These are phyloP conservation scores for Aphyosemion australe DNA, from an alignment of 2,113 vertebrate species.

Conservation along the genomic window DNA sequence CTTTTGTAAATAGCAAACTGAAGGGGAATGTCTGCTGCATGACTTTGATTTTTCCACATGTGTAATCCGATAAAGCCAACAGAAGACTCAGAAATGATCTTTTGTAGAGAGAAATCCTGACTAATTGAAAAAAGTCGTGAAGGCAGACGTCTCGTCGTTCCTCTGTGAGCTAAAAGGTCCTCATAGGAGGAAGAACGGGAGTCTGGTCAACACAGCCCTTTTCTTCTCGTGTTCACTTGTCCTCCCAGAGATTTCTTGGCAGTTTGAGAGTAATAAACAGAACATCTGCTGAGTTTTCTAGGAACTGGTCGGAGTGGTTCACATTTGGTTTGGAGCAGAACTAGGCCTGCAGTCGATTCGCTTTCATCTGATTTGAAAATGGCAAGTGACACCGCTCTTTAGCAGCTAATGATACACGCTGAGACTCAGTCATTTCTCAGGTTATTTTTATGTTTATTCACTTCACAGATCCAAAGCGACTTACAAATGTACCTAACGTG, in stretches of 20 bases:
- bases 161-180: conserved; percentile 54
- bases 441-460: conserved; percentile 38
- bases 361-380: conserved; percentile 48
- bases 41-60: conserved; percentile 44
- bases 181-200: conserved; percentile 44
- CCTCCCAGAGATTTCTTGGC: conserved; percentile 67
- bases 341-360: conserved; percentile 9
- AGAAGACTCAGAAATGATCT: conserved; percentile 26
- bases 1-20: conserved; percentile 55
- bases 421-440: conserved; percentile 29
- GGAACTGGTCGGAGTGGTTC: conserved; percentile 51
- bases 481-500: no score
- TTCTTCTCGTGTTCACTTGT: conserved; percentile 53
- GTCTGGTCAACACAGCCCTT: conserved; percentile 43
- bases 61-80: conserved; percentile 42
- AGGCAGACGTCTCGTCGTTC: conserved; percentile 48
- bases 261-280: conserved; percentile 56
- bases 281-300: conserved; percentile 71
- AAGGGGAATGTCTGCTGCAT: conserved; percentile 48
- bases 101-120: background rate
- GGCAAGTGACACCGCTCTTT: conserved; percentile 27
- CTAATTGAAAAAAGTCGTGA: background rate
- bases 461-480: no score
- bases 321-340: conserved; percentile 48
- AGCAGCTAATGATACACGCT: conserved; percentile 44